Conservation (phyloP, 2,797 vertebrate genomes). For the Sphaeramia orbicularis region DNA sequence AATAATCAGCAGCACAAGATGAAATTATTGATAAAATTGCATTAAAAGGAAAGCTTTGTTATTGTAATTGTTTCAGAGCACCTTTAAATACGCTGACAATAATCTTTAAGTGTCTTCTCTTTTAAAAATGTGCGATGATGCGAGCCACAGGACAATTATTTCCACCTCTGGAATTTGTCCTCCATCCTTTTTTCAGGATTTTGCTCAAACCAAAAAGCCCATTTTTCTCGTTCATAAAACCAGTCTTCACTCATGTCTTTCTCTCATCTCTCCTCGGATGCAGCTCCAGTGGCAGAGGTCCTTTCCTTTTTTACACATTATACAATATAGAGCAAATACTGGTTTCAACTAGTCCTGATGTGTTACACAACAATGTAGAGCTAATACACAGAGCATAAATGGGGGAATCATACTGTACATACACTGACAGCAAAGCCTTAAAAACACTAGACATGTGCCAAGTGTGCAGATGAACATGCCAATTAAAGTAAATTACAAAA, state of each 20-base stretch:
- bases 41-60: not conserved
- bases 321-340: constrained; percentile 40
- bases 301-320: constrained; percentile 11
- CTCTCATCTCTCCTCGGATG: not conserved
- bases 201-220: constrained; percentile 1
- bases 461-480: constrained; percentile 1
- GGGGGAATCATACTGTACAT: constrained; percentile 20
- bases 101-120: constrained; percentile 10
- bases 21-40: not conserved
- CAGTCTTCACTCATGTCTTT: constrained; percentile 3
- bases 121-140: constrained; percentile 21
- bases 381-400: constrained; percentile 18
- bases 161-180: constrained; percentile 2
- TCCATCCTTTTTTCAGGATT: constrained; percentile 9
- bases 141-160: not conserved
- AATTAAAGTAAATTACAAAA: constrained; percentile 17
- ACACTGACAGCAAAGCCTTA: constrained; percentile 23
- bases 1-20: not conserved
- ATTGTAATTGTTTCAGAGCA: constrained; percentile 5
- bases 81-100: not conserved
- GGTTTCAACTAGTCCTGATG: constrained; percentile 73
- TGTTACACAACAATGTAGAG: constrained; percentile 71
- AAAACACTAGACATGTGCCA: constrained; percentile 1
- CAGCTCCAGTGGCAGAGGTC: constrained; percentile 15
- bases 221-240: not conserved